Evolutionary conservation across 2,888 invertebrate species (phyloP).

Genomic region (Pherbina coryleti): DNA sequence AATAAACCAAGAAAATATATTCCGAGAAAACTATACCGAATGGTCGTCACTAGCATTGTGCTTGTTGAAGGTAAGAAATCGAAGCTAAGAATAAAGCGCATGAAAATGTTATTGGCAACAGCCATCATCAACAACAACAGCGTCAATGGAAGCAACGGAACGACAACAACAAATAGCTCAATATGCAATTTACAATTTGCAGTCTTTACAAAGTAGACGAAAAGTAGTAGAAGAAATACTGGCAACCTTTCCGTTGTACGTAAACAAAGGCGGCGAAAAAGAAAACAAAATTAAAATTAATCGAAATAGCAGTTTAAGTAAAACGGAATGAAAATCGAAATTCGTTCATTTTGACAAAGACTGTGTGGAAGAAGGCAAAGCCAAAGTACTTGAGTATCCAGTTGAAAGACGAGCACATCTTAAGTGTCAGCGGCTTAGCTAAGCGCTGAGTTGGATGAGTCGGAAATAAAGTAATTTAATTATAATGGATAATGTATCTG

Average conservation of each 20-base stretch:
- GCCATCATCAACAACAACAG: conserved; percentile 18
- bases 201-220: background rate
- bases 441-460: no score
- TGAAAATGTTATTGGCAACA: background rate
- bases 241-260: no score
- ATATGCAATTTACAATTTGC: conserved; percentile 3
- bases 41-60: background rate
- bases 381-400: no score
- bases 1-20: conserved; percentile 58
- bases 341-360: background rate
- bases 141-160: background rate
- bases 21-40: background rate
- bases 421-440: no score
- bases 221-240: background rate
- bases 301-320: background rate
- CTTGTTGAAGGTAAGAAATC: background rate
- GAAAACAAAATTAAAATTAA: background rate
- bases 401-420: no score
- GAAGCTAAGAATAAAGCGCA: background rate
- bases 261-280: background rate
- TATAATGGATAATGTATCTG: no score
- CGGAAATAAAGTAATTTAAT: no score
- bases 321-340: background rate
- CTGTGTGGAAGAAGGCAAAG: no score
- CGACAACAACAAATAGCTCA: background rate